Base-by-base conservation (phyloP, 1,140 invertebrate genomes). In the Drosophila murphyi region DNA sequence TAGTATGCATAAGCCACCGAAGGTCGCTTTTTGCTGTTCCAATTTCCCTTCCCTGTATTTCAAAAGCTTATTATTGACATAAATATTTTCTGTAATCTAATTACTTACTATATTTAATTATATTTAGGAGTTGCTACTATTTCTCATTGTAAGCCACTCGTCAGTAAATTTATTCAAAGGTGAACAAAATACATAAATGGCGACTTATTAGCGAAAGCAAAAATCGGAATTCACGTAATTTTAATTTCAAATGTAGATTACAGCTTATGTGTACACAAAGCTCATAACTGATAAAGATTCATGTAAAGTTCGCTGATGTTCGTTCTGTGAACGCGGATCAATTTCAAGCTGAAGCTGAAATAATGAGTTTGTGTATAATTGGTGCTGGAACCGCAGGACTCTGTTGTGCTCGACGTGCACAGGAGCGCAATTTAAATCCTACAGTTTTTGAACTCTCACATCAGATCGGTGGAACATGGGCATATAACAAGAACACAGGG, bases 391-490 rank as follows among this genome's bases (percentile, higher is more conserved):
- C 96, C 1, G 95, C 96, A 0, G 97, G 97, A 1, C 92, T 97
- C 7, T 95, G 95, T 78, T 94, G 96, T 1, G 94, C 95, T 1
- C 94, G 94, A 39, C 95, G 96, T 78, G 93, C 94, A 6, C 79
- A 95, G 31, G 93, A 91, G 5, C 94, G 95, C 54, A 95, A 95
- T 73, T 78, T 85, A n/a, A 78, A 94, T 56, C 94, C 98, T 43
- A 97, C 93, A 29, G 93, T 96, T n/a, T 95, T 96, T 85, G 96
- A 97, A 83, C 95, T 97, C 91, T 94, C 94, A 1, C 92, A 94
- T 20, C 88, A 95, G 76, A 93, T 98, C 52, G 98, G 97, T n/a
- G 98, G 98, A 12, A 97, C 97, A 5, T 98, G 97, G 97, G 95
- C 97, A 1, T 98, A 97, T 85, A 95, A 94, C 7, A 95, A 96